Percentiles rank a stretch among this genome's conserved stretches.
Evolutionary conservation across 2,888 invertebrate genomes (phyloP).

Genomic region (Eustalomyia histrio): DNA sequence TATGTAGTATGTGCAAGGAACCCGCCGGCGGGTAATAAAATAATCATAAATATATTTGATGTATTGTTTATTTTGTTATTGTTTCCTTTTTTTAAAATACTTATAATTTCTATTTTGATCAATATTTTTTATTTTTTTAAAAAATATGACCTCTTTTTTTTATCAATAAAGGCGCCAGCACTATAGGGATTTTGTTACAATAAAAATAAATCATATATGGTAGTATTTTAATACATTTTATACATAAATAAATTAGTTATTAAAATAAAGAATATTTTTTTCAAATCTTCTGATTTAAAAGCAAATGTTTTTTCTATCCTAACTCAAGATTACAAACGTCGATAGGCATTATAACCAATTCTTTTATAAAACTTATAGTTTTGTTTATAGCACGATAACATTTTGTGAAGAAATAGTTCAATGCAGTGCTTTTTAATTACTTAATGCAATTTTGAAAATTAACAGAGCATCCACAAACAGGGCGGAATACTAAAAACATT

Average conservation of each 20-base stretch:
- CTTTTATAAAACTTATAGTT: no score
- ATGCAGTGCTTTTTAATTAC: no score
- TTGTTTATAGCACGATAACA: no score
- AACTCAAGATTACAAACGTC: no score
- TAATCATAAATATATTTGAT: conserved; percentile 51
- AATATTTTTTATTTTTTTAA: conserved; percentile 8
- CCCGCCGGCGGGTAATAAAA: conserved; percentile 65
- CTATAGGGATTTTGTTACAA: conserved; percentile 37
- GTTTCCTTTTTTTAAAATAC: conserved; percentile 18
- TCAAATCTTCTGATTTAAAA: no score
- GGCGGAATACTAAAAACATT: no score
- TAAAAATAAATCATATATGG: background rate
- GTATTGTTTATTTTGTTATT: conserved; percentile 17
- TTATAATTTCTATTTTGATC: background rate
- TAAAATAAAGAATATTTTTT: background rate
- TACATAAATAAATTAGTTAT: background rate
- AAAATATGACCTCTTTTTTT: conserved; percentile 2
- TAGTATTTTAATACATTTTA: background rate
- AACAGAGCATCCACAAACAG: no score
- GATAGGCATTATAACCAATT: no score
- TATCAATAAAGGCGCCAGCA: conserved; percentile 61
- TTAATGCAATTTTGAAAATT: no score
- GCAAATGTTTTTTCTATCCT: no score
- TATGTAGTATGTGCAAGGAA: conserved; percentile 51
- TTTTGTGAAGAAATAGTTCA: no score